These are phyloP conservation scores for Leptinotarsa peninsularis DNA, from an alignment of 2,888 invertebrate species.

Conservation along the genomic window DNA sequence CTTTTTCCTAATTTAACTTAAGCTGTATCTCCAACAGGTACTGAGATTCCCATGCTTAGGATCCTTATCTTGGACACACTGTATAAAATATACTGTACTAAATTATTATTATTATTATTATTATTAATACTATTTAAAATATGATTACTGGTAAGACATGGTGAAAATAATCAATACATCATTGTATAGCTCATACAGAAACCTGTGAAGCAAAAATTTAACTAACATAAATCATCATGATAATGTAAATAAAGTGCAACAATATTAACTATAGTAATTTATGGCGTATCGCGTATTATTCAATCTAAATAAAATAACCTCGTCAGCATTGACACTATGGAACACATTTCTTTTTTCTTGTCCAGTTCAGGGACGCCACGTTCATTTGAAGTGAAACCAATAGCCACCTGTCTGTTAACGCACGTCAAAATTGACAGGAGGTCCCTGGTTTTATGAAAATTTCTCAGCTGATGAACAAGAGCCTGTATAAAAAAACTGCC, in stretches of 20 bases:
- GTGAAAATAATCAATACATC: too few species aligned
- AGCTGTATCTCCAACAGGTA: too few species aligned
- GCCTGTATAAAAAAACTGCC: constrained; percentile 83
- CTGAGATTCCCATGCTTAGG: too few species aligned
- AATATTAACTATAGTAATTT: background rate
- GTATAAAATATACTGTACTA: too few species aligned
- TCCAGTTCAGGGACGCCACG: constrained; percentile 65
- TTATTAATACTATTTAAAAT: too few species aligned
- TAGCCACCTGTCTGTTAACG: constrained; percentile 74
- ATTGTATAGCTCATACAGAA: too few species aligned
- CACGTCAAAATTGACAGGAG: constrained; percentile 74
- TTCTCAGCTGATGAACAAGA: constrained; percentile 71
- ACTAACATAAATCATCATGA: background rate
- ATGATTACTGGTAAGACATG: too few species aligned
- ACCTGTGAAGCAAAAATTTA: too few species aligned
- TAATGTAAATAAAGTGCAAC: background rate
- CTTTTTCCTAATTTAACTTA: too few species aligned
- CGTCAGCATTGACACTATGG: constrained; percentile 76
- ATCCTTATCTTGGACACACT: too few species aligned
- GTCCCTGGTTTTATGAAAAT: constrained; percentile 68
- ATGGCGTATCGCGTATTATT: background rate
- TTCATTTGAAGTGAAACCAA: constrained; percentile 73
- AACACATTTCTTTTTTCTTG: constrained; percentile 77
- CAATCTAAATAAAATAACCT: constrained; percentile 68
- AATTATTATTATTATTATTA: too few species aligned